Percentiles rank a stretch among this genome's conserved stretches.
These are phyloP conservation scores for Rhagologus leucostigma DNA, from an alignment of 2,113 vertebrate genomes.

Conservation along the genomic window DNA sequence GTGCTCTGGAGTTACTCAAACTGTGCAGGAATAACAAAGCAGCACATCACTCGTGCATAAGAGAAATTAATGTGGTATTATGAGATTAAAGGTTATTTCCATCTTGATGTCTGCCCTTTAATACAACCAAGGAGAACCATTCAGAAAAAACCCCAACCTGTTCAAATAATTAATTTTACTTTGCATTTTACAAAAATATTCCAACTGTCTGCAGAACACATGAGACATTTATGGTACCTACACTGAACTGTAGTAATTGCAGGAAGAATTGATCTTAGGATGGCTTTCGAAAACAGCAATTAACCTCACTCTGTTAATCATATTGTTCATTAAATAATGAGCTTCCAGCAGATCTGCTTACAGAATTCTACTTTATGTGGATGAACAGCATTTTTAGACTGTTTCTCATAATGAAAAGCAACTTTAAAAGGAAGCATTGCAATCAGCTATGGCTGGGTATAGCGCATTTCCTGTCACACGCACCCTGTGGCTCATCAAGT, in stretches of 20 bases:
- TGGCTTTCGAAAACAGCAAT: conserved; percentile 19
- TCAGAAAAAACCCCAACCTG: not conserved
- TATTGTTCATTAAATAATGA: not conserved
- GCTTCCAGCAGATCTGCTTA: conserved; percentile 42
- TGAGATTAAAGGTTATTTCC: not conserved
- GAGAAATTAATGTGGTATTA: not conserved
- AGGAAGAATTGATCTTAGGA: not conserved
- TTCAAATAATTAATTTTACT: not conserved
- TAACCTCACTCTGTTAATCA: not conserved
- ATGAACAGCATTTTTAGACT: conserved; percentile 52
- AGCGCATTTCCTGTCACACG: conserved; percentile 77
- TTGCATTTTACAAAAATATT: not conserved
- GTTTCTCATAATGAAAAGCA: conserved; percentile 47
- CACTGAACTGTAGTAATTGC: not conserved
- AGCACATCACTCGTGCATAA: not conserved
- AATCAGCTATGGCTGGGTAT: conserved; percentile 68
- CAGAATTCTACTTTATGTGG: conserved; percentile 21
- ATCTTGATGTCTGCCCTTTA: not conserved
- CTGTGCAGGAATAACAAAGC: not conserved
- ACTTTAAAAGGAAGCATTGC: conserved; percentile 53
- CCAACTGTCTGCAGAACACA: not conserved
- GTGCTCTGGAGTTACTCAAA: not conserved
- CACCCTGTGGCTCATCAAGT: conserved; percentile 97
- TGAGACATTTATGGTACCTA: not conserved
- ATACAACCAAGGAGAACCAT: not conserved